phyloP scores from a whole-genome alignment of 1,140 invertebrate species.

The Zaprionus tsacasi region DNA sequence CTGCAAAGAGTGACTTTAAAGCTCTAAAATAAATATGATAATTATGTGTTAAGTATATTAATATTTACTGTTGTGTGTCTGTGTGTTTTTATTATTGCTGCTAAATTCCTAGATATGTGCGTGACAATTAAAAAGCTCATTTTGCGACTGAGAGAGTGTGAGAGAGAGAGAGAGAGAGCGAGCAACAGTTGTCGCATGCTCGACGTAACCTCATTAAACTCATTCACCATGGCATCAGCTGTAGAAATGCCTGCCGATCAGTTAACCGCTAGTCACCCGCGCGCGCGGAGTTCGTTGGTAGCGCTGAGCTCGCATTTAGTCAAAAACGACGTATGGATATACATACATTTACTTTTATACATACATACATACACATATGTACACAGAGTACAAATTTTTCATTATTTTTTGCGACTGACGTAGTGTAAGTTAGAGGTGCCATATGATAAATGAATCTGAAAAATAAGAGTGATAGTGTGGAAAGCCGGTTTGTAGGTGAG shows the following conservation, averaged over 20 bases:
- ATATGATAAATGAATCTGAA: slow-evolving; percentile 46
- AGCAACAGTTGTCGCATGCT: slow-evolving; percentile 19
- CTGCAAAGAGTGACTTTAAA: not conserved
- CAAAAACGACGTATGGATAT: slow-evolving; percentile 18
- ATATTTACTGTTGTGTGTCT: not conserved
- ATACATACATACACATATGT: not conserved
- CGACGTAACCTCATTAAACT: slow-evolving; percentile 32
- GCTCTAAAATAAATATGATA: not conserved
- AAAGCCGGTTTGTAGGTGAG: slow-evolving; percentile 45
- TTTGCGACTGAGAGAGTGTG: not conserved
- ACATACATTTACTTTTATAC: not conserved
- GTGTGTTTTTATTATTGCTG: not conserved
- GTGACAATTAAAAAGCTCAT: not conserved
- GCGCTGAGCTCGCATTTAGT: slow-evolving; percentile 29
- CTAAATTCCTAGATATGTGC: not conserved
- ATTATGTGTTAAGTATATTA: not conserved
- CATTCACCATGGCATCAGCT: slow-evolving; percentile 39
- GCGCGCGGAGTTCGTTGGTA: slow-evolving; percentile 42
- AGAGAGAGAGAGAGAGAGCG: not conserved
- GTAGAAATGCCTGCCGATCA: slow-evolving; percentile 42
- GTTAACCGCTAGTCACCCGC: slow-evolving; percentile 53
- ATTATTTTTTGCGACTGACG: slow-evolving; percentile 34
- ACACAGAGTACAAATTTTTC: slow-evolving; percentile 14
- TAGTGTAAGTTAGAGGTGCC: slow-evolving; percentile 35
- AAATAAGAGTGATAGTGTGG: slow-evolving; percentile 24